These are phyloP conservation scores for Oscheius sp. DNA, from an alignment of 2,888 invertebrate genomes.

Conservation along the genomic window DNA sequence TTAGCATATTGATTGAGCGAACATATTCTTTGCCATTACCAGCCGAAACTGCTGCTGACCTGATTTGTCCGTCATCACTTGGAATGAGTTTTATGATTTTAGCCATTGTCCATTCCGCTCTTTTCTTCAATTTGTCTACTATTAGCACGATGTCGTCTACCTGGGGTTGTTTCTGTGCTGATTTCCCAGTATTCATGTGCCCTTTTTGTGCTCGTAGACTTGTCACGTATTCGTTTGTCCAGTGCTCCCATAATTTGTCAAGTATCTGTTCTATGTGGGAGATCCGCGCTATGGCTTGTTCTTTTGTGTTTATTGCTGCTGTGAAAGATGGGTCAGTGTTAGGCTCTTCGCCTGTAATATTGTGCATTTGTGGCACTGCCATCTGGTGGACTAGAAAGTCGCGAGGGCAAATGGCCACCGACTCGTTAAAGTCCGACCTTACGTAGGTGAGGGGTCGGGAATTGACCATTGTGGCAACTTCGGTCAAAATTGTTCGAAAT, in stretches of 20 bases:
- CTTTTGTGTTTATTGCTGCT: background rate
- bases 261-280: background rate
- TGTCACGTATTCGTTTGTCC: background rate
- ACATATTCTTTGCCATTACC: background rate
- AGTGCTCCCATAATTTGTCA: background rate
- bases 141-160: background rate
- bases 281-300: background rate
- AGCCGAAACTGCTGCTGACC: background rate
- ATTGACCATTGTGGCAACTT: constrained; percentile 34
- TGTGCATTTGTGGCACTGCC: background rate
- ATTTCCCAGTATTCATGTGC: background rate
- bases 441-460: constrained; percentile 32
- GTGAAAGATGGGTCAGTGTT: background rate
- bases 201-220: no score
- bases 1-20: constrained; percentile 3
- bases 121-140: background rate
- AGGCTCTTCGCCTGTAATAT: background rate
- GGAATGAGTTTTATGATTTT: constrained; percentile 10
- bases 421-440: background rate
- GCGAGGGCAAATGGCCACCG: background rate
- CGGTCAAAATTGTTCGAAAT: constrained; percentile 21
- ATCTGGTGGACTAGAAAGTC: constrained; percentile 15
- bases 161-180: background rate
- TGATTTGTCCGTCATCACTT: background rate
- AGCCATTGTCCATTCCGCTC: constrained; percentile 17